Conservation (phyloP, 64 coral and sea anemone species). For the Porites australiensis region DNA sequence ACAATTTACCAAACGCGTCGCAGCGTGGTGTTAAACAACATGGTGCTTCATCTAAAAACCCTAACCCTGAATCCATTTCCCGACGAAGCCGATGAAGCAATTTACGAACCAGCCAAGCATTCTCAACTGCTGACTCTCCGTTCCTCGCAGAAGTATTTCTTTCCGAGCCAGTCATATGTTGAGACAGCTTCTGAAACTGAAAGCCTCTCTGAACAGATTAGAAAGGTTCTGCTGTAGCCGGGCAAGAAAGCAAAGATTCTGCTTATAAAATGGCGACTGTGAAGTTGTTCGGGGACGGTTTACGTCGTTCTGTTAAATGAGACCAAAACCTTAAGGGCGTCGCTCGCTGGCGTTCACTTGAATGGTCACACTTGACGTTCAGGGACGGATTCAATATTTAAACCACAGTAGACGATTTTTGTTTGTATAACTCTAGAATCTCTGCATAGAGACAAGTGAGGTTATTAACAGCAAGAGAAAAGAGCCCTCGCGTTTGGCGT, state of each 20-base stretch:
- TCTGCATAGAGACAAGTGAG: too few species aligned
- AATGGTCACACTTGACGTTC: too few species aligned
- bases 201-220: constrained; percentile 21
- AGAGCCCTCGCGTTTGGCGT: too few species aligned
- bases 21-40: constrained; percentile 73
- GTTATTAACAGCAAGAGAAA: too few species aligned
- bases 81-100: constrained; percentile 51
- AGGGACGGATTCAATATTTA: too few species aligned
- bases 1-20: constrained; percentile 76
- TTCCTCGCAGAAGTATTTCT: constrained; percentile 94
- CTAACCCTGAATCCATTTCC: constrained; percentile 91
- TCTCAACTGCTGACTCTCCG: constrained; percentile 80
- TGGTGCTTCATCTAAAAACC: constrained; percentile 93
- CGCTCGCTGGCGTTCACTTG: too few species aligned
- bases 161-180: constrained; percentile 84
- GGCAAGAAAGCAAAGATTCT: not conserved
- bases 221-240: constrained; percentile 12
- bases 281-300: not conserved
- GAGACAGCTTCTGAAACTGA: constrained; percentile 17
- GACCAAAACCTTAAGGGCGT: too few species aligned
- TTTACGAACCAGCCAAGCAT: constrained; percentile 82
- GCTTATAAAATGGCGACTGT: not conserved
- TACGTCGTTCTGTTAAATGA: too few species aligned
- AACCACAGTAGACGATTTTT: too few species aligned
- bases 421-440: too few species aligned